A percentile compares a stretch with the other conserved stretches of the same genome.
Conservation (phyloP, 1,140 invertebrate species). For the Oncopodura yosiiana region DNA sequence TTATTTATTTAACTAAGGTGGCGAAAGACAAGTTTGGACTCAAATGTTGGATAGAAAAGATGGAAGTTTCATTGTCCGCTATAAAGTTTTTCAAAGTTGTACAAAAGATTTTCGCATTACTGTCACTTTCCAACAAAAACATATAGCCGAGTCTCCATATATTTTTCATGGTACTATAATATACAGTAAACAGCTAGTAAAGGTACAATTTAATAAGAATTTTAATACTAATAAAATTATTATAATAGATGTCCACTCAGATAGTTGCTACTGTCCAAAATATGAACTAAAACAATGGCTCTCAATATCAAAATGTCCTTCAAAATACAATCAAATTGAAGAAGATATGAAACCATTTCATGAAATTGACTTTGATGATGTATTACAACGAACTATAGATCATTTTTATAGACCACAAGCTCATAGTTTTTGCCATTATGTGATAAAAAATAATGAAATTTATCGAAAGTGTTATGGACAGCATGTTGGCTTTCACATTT, state of each 20-base stretch:
- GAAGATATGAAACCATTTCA: constrained; percentile 61
- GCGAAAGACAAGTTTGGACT: constrained; percentile 56
- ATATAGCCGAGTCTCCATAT: constrained; percentile 59
- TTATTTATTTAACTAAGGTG: no score
- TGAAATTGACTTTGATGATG: constrained; percentile 58
- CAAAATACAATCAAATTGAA: constrained; percentile 58
- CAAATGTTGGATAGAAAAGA: constrained; percentile 73
- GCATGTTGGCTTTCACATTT: constrained; percentile 93
- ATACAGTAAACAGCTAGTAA: constrained; percentile 8
- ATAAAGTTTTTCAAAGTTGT: constrained; percentile 67
- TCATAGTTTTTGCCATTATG: constrained; percentile 83
- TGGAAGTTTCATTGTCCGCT: constrained; percentile 74
- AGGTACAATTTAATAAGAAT: constrained; percentile 11
- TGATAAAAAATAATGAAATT: constrained; percentile 72
- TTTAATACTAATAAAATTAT: constrained; percentile 34
- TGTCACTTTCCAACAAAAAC: constrained; percentile 55
- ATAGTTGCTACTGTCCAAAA: constrained; percentile 75
- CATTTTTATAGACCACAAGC: constrained; percentile 61
- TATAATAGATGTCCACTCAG: constrained; percentile 61
- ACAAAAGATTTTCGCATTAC: constrained; percentile 54
- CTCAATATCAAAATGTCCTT: constrained; percentile 55
- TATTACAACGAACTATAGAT: constrained; percentile 53
- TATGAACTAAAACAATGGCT: constrained; percentile 56
- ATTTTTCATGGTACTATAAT: constrained; percentile 48
- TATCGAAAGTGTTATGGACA: constrained; percentile 84